Evolutionary conservation across 2,797 vertebrate genomes (phyloP), one percentile per base, ranked within the genome.

Genomic region (Leptoclinus maculatus): DNA sequence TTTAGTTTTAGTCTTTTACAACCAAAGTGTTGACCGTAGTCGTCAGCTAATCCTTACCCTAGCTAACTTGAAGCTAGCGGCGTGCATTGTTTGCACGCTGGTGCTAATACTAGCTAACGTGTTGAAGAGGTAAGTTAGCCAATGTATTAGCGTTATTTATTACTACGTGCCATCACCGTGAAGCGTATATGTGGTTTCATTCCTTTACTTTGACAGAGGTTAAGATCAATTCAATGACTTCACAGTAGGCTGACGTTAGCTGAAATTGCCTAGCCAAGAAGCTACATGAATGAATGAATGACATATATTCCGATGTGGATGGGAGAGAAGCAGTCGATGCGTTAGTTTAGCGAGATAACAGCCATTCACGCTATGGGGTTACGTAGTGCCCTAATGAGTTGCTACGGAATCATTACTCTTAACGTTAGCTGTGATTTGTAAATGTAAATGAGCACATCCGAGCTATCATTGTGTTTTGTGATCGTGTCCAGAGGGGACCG

Each of bases 401-500:
- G 0, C 8, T 21, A 14, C 36, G 6, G 10, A 23, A 11, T 6
- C 13, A 23, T 14, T 19, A 9, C 9, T 60, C 0, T 1, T 5
- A 10, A 43, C 16, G 10, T 0, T 3, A n/a, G 3, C 9, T 23
- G 11, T 41, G 5, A 56, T 10, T 4, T 43, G 25, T 4, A 39
- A 7, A 53, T 45, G 38, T 51, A 1, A 6, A 13, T 45, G 25
- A 64, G 34, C 17, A 3, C 3, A 9, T 41, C 1, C 29, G 8
- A 10, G 4, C 23, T 36, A 34, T 34, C 19, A 0, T 0, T 58
- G 39, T 79, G 72, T 86, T 63, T 1, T 58, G 41, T 79, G 72
- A 84, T 63, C 82, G 17, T 82, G 17, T 79, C 0, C 91, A 99
- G 98, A 96, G 98, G 98, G 65, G 98, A 99, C 85, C 94, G 97